phyloP scores from a whole-genome alignment of 1,140 invertebrate genomes.

The Pogonognathellus flavescens region DNA sequence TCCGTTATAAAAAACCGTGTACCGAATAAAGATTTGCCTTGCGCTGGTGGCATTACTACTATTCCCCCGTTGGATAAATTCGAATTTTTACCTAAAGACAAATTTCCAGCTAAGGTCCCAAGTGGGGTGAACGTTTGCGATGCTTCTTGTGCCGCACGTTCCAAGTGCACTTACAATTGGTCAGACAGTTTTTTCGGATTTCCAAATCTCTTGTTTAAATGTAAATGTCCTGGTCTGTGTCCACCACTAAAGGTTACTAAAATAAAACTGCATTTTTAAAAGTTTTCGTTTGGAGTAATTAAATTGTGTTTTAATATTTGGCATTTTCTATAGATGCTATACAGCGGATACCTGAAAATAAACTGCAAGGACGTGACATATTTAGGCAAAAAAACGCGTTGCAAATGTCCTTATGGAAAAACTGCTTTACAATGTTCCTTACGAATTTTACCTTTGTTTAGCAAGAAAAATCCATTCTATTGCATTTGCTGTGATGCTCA shows the following conservation, averaged over 20 bases:
- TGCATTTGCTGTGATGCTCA: slow-evolving; percentile 33
- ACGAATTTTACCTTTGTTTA: background rate
- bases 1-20: too few relatives aligned
- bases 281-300: background rate
- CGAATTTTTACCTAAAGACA: background rate
- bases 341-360: slow-evolving; percentile 15
- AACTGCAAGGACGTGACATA: slow-evolving; percentile 13
- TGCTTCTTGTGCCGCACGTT: background rate
- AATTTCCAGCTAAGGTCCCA: slow-evolving; percentile 5
- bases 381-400: background rate
- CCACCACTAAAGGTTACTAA: slow-evolving; percentile 4
- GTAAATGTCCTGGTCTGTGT: slow-evolving; percentile 2
- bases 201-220: slow-evolving; percentile 31
- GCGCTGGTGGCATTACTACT: background rate
- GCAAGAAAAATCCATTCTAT: slow-evolving; percentile 5
- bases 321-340: background rate
- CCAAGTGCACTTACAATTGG: slow-evolving; percentile 19
- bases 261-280: background rate
- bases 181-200: background rate
- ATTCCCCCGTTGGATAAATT: slow-evolving; percentile 20
- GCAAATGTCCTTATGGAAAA: slow-evolving; percentile 13
- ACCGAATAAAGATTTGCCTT: background rate
- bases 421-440: background rate
- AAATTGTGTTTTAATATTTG: background rate
- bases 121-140: slow-evolving; percentile 12